Base-by-base conservation (phyloP, 2,797 vertebrate genomes). In the Schizopygopsis pylzovi region DNA sequence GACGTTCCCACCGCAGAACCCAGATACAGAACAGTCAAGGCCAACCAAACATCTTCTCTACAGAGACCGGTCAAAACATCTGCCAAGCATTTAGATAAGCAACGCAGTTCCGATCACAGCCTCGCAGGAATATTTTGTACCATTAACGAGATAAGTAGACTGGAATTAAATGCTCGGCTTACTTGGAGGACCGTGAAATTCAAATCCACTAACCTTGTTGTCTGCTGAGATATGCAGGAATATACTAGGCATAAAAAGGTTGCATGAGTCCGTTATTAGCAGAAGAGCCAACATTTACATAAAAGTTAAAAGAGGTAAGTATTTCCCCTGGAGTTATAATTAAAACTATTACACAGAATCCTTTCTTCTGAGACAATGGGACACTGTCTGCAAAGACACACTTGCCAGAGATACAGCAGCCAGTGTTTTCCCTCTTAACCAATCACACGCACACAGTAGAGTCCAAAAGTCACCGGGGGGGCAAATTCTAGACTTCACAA, bases 321-420 rank as follows among this genome's bases (percentile, higher is more conserved):
- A 43, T 87, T 90, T 81, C 87, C 84, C 89, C 90, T 85, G 52
- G 81, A 91, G 92, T 90, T 89, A 90, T 91, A 92, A 92, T 94
- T 92, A 91, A 79, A 90, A 90, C 91, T 86, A 79, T 93, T 85
- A 93, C 92, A 94, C 91, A 89, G 89, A 43, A 87, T 89, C 87
- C 89, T 90, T 94, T 95, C 92, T 92, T 92, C 65, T 89, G 71
- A 92, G 89, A 96, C 94, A 96, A 95, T 92, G 93, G 87, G 77
- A 83, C 92, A 89, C 93, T 96, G 94, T 95, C 81, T 90, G 61
- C 41, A 68, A 68, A 7, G 77, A 90, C 89, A 90, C 82, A 89
- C 92, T 93, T 91, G 90, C 91, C 91, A 88, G 88, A 91, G 86
- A 85, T 86, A 90, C 84, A 88, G 79, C 83, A 85, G 92, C 81